Evolutionary conservation across 2,113 vertebrate genomes (phyloP).

Genomic region (Labeo rohita): DNA sequence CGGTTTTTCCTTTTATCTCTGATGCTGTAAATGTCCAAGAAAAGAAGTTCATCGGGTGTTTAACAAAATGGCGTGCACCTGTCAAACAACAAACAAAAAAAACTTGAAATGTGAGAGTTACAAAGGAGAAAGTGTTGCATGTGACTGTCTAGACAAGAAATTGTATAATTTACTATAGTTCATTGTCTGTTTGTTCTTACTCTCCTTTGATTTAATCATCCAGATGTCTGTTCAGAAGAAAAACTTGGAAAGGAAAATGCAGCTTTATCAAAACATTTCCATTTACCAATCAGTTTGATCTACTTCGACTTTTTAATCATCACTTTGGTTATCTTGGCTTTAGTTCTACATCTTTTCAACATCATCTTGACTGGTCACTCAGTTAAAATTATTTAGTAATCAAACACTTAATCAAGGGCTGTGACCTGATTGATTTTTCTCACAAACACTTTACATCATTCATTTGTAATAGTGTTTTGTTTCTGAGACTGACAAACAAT

Average conservation of each 20-base stretch:
- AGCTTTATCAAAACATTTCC: conserved; percentile 34
- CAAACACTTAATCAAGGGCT: conserved; percentile 1
- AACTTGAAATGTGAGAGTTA: neutral
- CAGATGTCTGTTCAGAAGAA: conserved; percentile 52
- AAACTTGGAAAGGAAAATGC: conserved; percentile 24
- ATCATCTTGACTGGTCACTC: conserved; percentile 4
- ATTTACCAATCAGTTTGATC: conserved; percentile 29
- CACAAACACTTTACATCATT: neutral
- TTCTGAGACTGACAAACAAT: neutral
- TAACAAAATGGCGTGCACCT: conserved; percentile 9
- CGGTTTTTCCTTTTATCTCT: conserved; percentile 18
- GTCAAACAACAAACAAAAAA: neutral
- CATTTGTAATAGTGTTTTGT: neutral
- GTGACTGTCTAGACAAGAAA: conserved; percentile 38
- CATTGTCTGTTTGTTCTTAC: conserved; percentile 19
- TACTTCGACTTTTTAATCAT: neutral
- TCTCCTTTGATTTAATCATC: conserved; percentile 33
- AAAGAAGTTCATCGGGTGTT: conserved; percentile 3
- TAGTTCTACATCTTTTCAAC: conserved; percentile 6
- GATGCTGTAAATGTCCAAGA: neutral
- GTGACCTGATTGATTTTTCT: neutral
- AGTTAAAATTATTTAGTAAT: conserved; percentile 4
- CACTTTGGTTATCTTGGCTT: neutral
- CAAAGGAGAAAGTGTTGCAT: conserved; percentile 29
- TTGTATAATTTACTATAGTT: conserved; percentile 2